phyloP scores from a whole-genome alignment of 2,113 vertebrate species.

The human region DNA sequence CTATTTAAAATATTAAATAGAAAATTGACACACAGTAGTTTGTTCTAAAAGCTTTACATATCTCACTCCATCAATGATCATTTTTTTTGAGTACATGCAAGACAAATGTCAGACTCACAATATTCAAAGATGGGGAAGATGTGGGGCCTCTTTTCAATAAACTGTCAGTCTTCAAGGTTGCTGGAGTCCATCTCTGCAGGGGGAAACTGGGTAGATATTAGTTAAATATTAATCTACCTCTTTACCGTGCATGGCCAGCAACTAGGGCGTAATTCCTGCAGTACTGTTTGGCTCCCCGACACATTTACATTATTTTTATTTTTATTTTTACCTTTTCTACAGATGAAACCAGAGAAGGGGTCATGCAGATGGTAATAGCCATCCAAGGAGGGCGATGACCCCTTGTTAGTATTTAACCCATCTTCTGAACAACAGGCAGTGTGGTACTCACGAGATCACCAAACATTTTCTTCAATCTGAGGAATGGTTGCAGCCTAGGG shows the following conservation, averaged over 20 bases:
- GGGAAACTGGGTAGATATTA: not conserved
- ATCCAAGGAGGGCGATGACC: not conserved
- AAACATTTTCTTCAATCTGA: not conserved
- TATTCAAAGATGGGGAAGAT: not conserved
- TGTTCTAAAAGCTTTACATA: not conserved
- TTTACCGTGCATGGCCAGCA: not conserved
- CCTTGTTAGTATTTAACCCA: not conserved
- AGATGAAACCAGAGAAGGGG: not conserved
- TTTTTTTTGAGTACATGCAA: not conserved
- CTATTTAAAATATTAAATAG: not conserved
- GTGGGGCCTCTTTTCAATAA: too few relatives aligned
- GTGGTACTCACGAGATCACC: rapidly evolving
- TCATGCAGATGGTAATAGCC: not conserved
- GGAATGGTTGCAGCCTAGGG: rapidly evolving
- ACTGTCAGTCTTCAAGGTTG: rapidly evolving
- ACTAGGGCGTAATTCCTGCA: not conserved
- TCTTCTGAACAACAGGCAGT: not conserved
- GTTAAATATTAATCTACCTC: not conserved
- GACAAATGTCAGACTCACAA: too few relatives aligned
- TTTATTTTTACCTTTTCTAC: not conserved
- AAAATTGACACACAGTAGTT: not conserved
- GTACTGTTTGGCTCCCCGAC: not conserved
- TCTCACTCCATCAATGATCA: not conserved
- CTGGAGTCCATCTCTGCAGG: not conserved
- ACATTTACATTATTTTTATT: not conserved